A percentile compares a stretch with the other conserved stretches of the same genome.
Evolutionary conservation across 2,113 vertebrate genomes (phyloP).

Genomic region (Hymenochirus boettgeri): DNA sequence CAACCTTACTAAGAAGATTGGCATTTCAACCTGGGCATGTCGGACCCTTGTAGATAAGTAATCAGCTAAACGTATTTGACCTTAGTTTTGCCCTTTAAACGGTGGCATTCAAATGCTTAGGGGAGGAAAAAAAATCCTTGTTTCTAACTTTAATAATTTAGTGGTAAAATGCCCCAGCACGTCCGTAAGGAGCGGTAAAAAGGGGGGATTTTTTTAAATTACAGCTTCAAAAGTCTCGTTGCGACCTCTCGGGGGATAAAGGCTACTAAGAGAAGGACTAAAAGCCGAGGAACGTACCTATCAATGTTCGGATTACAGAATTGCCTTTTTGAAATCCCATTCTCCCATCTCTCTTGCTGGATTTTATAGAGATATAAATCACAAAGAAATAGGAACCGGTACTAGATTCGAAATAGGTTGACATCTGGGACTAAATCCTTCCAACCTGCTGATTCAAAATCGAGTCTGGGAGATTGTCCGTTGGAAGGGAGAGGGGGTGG

Average conservation of each 20-base stretch:
- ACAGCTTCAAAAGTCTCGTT: slow-evolving; percentile 32
- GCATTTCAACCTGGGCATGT: too few species aligned
- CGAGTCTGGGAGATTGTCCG: slow-evolving; percentile 58
- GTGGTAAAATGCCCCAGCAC: slow-evolving; percentile 18
- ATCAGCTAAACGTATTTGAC: too few species aligned
- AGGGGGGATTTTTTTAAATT: neutral
- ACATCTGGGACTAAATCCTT: slow-evolving; percentile 66
- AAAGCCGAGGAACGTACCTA: slow-evolving; percentile 45
- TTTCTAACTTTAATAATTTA: slow-evolving; percentile 9
- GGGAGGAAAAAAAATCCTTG: neutral
- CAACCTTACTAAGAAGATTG: too few species aligned
- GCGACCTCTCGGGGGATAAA: slow-evolving; percentile 41
- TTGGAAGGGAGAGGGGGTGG: slow-evolving; percentile 45
- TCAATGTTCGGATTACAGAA: slow-evolving; percentile 60
- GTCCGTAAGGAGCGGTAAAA: neutral
- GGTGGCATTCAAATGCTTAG: too few species aligned
- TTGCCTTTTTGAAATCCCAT: slow-evolving; percentile 63
- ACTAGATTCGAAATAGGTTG: slow-evolving; percentile 68
- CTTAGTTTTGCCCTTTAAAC: too few species aligned
- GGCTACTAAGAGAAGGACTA: slow-evolving; percentile 20
- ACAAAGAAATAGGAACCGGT: slow-evolving; percentile 65
- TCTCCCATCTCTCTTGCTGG: slow-evolving; percentile 52
- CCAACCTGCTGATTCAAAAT: slow-evolving; percentile 64
- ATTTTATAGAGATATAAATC: slow-evolving; percentile 67
- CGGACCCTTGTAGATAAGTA: too few species aligned